Evolutionary conservation across 2,113 vertebrate genomes (phyloP), one percentile per base, ranked within the genome.

Genomic region (Trochalopteron elliotii): DNA sequence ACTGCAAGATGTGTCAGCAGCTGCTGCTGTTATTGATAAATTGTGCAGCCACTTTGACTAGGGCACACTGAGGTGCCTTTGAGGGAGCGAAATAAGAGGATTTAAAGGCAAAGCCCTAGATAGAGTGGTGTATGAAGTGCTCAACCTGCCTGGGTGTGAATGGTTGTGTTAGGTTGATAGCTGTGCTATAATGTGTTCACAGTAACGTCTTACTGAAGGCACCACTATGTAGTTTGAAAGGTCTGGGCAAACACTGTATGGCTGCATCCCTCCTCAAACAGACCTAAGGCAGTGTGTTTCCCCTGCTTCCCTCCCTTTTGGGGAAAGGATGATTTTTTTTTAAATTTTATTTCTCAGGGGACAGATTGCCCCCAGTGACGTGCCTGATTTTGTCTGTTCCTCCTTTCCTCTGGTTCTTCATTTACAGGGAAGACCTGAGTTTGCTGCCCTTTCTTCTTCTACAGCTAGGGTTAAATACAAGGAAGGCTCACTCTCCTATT

Each of bases 1-100:
- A 85, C 70, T 81, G 80, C 42, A 93, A 94, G 84, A 87, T 16
- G 68, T 74, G 65, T 80, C 81, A 94, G 70, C 74, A 70, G 83
- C 89, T 80, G 75, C 78, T 91, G 84, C 63, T 83, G 35, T 69
- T 95, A 83, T 55, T 96, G 92, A 94, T 83, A 92, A 96, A 90
- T 59, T 50, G 55, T 74, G 65, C 81, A 91, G 50, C 33, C 33
- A 30, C 75, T 93, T 90, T 5, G 52, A 27, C 71, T 88, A 85
- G 82, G 83, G 83, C 59, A 63, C 68, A 70, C 63, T 83, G 90
- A 91, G 81, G 84, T 80, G 84, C 74, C 89, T 94, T 83, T 84
- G 88, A 94, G 61, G 71, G 19, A 33, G 67, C 1, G 0, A 90
- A 93, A 69, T 93, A 93, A 91, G 84, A 92, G 90, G 74, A 94